A percentile compares a stretch with the other conserved stretches of the same genome.
Evolutionary conservation across 2,797 vertebrate genomes (phyloP).

Genomic region (Manis pentadactyla): DNA sequence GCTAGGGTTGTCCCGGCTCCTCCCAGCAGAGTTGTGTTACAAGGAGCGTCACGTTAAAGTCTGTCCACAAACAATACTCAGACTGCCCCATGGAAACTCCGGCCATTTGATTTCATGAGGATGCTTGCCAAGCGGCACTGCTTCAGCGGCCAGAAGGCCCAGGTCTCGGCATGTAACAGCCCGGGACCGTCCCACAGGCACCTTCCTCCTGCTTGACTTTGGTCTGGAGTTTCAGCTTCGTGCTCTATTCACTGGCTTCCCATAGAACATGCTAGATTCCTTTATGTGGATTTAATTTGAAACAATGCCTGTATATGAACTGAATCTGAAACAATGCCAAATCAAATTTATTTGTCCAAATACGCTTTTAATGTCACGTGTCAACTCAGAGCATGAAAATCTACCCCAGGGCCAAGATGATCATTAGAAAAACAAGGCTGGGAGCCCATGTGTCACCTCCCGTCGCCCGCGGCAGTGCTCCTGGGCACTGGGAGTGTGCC

Average conservation of each 20-base stretch:
- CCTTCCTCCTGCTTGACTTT: neutral
- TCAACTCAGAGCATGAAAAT: constrained; percentile 41
- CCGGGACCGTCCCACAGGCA: neutral
- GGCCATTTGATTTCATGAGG: neutral
- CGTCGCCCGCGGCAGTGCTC: neutral
- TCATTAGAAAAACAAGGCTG: neutral
- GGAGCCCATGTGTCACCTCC: neutral
- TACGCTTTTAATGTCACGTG: neutral
- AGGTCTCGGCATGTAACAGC: neutral
- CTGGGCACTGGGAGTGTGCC: neutral
- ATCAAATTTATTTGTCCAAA: constrained; percentile 45
- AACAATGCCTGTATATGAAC: neutral
- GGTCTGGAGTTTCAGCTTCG: neutral
- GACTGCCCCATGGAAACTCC: neutral
- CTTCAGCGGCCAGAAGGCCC: neutral
- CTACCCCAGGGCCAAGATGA: neutral
- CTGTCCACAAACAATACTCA: neutral
- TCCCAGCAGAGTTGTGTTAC: neutral
- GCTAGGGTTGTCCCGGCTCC: neutral
- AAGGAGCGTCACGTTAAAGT: neutral
- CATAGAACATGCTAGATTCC: neutral
- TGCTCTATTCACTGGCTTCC: neutral
- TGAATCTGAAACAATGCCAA: constrained; percentile 16
- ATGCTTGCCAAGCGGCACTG: neutral
- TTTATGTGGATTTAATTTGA: neutral